Base-by-base conservation (phyloP, 2,113 vertebrate species). In the Ammospiza caudacuta region DNA sequence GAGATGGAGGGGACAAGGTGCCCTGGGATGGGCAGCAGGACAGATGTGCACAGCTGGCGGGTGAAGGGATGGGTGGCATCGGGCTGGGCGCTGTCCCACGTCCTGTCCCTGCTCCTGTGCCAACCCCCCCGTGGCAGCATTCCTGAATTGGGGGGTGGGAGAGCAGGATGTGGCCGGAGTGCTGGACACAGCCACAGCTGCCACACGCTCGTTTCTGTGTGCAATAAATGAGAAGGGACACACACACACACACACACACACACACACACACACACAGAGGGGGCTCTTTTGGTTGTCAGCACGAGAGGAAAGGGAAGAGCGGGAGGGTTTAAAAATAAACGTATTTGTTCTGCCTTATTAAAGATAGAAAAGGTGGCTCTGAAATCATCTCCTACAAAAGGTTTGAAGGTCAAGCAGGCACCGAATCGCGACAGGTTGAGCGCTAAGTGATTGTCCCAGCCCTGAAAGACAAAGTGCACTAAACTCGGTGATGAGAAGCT, bases 241-340 rank as follows among this genome's bases (percentile, higher is more conserved):
- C 58, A 37, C 58, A 61, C 57, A 35, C 31, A 37, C 15, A 24
- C 37, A 37, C 15, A 24, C 28, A 52, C 35, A 35, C 35, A 35
- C 35, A 35, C 35, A 37, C 37, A 39, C 37, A 39, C 57, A 16
- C 33, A 64, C 41, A 51, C 64, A 10, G 4, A 1, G 76, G 66
- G 89, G 79, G 72, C 52, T 94, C 92, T 96, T 97, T 97, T 97
- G 97, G 97, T 97, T 96, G 96, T 89, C 87, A 98, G 98, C 96
- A 89, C 28, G 35, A 97, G 92, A 81, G 89, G 93, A 96, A 96
- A 96, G 92, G 92, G 88, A 88, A 94, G 92, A 94, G 72, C 90
- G 89, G 54, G 66, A 93, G 92, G 95, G 92, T 90, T 95, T 96
- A 92, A 96, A 97, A 97, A 97, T 57, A 79, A 90, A 95, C 13